phyloP scores from a whole-genome alignment of 2,113 vertebrate genomes.

The Gila orcuttii region DNA sequence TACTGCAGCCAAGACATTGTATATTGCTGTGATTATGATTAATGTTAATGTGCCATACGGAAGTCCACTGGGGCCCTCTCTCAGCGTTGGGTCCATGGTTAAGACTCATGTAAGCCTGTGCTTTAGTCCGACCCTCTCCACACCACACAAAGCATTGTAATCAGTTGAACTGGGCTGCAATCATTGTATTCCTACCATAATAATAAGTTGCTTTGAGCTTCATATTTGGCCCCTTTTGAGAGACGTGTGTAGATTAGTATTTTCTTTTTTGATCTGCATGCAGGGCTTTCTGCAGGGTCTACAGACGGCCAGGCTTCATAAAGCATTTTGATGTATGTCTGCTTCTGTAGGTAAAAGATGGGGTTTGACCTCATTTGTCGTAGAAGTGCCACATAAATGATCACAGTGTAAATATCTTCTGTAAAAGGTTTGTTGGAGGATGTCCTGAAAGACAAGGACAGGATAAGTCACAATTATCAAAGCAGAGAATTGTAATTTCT shows the following conservation, averaged over 20 bases:
- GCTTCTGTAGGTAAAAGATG: background rate
- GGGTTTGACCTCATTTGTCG: background rate
- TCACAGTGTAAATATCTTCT: background rate
- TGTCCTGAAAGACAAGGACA: background rate
- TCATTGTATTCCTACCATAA: background rate
- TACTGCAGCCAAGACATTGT: background rate
- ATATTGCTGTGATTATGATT: background rate
- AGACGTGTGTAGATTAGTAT: background rate
- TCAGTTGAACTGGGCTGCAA: background rate
- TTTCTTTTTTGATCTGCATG: slow-evolving; percentile 7
- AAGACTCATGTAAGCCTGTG: background rate
- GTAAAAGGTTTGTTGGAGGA: background rate
- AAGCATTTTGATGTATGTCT: slow-evolving; percentile 12
- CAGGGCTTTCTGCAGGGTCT: background rate
- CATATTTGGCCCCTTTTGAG: background rate
- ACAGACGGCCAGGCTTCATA: background rate
- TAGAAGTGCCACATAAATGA: background rate
- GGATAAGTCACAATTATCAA: background rate
- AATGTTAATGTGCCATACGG: background rate
- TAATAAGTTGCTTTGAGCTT: background rate
- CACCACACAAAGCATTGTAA: background rate
- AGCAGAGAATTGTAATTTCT: background rate
- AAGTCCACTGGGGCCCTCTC: background rate
- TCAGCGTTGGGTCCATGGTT: background rate
- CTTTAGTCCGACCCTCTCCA: background rate